These are phyloP conservation scores for Alligator mississippiensis DNA, from an alignment of 2,113 vertebrate genomes.

Conservation along the genomic window DNA sequence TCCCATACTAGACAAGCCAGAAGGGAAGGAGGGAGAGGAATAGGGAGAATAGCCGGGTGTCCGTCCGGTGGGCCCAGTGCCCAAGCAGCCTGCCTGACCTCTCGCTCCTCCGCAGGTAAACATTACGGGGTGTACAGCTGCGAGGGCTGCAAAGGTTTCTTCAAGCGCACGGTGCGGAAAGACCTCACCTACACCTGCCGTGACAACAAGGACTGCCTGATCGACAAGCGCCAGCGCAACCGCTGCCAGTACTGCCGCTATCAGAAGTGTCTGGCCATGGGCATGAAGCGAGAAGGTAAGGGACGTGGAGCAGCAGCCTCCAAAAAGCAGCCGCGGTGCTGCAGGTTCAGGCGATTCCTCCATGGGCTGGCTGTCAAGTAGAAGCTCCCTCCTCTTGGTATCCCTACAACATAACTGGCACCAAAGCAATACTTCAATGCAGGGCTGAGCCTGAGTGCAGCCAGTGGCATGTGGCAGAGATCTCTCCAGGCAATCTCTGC, in stretches of 20 bases:
- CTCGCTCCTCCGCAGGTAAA: constrained; percentile 81
- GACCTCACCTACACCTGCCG: constrained; percentile 98
- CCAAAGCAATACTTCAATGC: neutral
- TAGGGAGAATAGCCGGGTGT: accelerated
- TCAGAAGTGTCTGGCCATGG: constrained; percentile 99
- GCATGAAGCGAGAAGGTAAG: constrained; percentile 99
- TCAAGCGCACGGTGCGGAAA: constrained; percentile 97
- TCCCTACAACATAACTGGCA: accelerated
- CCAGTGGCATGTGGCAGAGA: accelerated
- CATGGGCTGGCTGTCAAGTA: neutral
- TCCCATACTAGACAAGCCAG: accelerated
- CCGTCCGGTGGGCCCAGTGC: neutral
- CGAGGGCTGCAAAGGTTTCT: constrained; percentile 98
- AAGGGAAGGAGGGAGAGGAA: neutral
- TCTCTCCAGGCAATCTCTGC: neutral
- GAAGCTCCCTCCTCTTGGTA: neutral
- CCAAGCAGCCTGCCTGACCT: neutral
- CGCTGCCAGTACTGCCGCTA: constrained; percentile 99
- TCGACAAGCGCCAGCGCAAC: constrained; percentile 98
- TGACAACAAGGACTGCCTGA: constrained; percentile 97
- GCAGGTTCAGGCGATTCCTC: neutral
- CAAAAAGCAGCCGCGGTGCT: neutral
- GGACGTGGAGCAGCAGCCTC: neutral
- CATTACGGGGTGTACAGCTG: constrained; percentile 99
- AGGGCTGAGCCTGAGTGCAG: neutral